Conservation (phyloP, 2,888 invertebrate genomes). For the Cylindroiulus punctatus region DNA sequence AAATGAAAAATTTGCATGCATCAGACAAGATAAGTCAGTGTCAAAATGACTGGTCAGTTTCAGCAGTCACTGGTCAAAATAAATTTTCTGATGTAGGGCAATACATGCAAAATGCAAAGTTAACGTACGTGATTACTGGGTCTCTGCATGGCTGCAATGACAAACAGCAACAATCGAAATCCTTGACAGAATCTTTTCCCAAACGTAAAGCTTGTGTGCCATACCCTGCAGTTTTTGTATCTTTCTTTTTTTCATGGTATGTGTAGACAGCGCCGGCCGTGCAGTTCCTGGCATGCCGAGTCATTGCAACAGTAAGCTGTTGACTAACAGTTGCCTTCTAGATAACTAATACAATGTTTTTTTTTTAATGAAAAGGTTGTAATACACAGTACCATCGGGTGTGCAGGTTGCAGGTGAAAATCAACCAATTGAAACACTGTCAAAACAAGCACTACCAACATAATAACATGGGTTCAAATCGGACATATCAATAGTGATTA, state of each 20-base stretch:
- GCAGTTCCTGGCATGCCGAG: conserved; percentile 96
- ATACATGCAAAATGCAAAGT: neutral
- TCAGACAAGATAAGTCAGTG: too few relatives aligned
- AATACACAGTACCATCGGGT: too few relatives aligned
- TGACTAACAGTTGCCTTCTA: neutral
- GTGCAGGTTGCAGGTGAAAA: too few relatives aligned
- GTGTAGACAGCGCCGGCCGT: conserved; percentile 99
- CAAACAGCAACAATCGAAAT: conserved; percentile 97
- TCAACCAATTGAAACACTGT: too few relatives aligned
- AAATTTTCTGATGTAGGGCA: too few relatives aligned
- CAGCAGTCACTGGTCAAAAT: too few relatives aligned
- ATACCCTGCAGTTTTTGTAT: conserved; percentile 93
- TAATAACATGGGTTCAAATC: neutral
- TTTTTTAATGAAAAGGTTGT: too few relatives aligned
- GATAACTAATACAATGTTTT: neutral
- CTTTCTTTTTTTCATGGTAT: conserved; percentile 96
- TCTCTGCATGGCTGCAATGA: conserved; percentile 95
- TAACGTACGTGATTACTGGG: conserved; percentile 84
- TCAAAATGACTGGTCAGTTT: too few relatives aligned
- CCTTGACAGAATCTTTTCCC: conserved; percentile 93
- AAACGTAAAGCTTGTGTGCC: conserved; percentile 75
- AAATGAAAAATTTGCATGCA: neutral
- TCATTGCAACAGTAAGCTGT: conserved; percentile 72
- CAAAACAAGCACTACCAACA: too few relatives aligned
- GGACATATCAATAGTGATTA: too few relatives aligned